Percentiles rank a stretch among this genome's conserved stretches.
Evolutionary conservation across 2,797 vertebrate genomes (phyloP).

Genomic region (Oreortyx pictus): DNA sequence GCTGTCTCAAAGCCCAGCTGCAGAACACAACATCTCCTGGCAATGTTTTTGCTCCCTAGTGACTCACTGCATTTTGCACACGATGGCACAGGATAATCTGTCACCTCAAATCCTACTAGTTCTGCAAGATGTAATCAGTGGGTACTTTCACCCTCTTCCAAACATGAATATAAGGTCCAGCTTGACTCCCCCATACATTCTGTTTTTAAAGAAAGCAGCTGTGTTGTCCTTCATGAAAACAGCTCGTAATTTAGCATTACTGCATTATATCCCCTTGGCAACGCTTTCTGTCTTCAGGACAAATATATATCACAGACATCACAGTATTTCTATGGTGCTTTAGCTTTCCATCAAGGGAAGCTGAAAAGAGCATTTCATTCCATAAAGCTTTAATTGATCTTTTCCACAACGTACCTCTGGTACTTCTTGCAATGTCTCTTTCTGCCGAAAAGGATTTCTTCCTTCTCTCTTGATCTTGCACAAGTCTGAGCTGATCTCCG

Average conservation of each 20-base stretch:
- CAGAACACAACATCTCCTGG: background rate
- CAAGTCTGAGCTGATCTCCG: constrained; percentile 19
- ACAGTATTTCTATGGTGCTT: constrained; percentile 45
- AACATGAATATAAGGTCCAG: constrained; percentile 48
- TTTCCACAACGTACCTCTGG: constrained; percentile 33
- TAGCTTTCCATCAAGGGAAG: constrained; percentile 46
- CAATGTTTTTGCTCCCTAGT: background rate
- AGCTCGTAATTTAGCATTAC: constrained; percentile 71
- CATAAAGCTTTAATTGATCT: constrained; percentile 32
- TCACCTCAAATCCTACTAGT: constrained; percentile 50
- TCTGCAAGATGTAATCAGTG: constrained; percentile 49
- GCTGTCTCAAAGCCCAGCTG: constrained; percentile 32
- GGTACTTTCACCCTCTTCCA: constrained; percentile 47
- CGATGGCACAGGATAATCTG: constrained; percentile 39
- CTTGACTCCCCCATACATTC: constrained; percentile 40
- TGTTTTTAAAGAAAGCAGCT: constrained; percentile 64
- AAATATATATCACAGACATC: constrained; percentile 58
- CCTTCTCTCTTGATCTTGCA: constrained; percentile 41
- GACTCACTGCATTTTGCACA: constrained; percentile 53
- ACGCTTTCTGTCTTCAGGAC: constrained; percentile 68
- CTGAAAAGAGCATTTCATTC: constrained; percentile 56
- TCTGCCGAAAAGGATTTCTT: constrained; percentile 39
- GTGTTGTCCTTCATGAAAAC: constrained; percentile 67
- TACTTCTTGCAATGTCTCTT: constrained; percentile 4
- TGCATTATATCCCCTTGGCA: constrained; percentile 67